Conservation (phyloP, 2,888 invertebrate genomes). For the Polymixis lichenea region DNA sequence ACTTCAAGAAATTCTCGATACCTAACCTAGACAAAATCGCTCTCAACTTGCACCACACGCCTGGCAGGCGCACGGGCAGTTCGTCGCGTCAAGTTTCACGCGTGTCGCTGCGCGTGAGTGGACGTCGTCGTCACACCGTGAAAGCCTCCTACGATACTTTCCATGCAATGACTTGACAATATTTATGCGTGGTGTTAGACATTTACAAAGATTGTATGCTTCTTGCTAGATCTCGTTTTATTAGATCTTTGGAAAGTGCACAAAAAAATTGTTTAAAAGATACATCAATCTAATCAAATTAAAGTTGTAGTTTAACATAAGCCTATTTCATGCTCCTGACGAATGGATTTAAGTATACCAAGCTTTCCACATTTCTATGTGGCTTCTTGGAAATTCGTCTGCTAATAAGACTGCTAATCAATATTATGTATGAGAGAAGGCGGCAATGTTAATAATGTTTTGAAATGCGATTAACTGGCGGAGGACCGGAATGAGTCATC, state of each 20-base stretch:
- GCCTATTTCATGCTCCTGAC: not conserved
- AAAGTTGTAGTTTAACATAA: conserved; percentile 4
- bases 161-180: conserved; percentile 33
- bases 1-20: not conserved
- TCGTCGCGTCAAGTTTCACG: conserved; percentile 32
- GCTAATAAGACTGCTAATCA: not conserved
- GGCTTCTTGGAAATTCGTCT: conserved; percentile 17
- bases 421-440: conserved; percentile 4
- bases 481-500: conserved; percentile 48
- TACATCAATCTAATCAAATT: not conserved
- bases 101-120: conserved; percentile 44
- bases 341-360: not conserved
- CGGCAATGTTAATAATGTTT: conserved; percentile 39
- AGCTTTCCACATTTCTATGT: not conserved
- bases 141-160: conserved; percentile 51
- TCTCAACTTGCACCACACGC: conserved; percentile 4
- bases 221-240: not conserved
- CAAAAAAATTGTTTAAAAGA: not conserved
- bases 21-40: not conserved
- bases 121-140: conserved; percentile 35
- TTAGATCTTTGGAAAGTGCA: not conserved
- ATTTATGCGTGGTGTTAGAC: not conserved
- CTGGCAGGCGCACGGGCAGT: conserved; percentile 3
- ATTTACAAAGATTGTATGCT: conserved; percentile 5
- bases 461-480: conserved; percentile 37